Evolutionary conservation across 2,888 invertebrate genomes (phyloP), one percentile per base, ranked within the genome.

Genomic region (Candidula unifasciata): DNA sequence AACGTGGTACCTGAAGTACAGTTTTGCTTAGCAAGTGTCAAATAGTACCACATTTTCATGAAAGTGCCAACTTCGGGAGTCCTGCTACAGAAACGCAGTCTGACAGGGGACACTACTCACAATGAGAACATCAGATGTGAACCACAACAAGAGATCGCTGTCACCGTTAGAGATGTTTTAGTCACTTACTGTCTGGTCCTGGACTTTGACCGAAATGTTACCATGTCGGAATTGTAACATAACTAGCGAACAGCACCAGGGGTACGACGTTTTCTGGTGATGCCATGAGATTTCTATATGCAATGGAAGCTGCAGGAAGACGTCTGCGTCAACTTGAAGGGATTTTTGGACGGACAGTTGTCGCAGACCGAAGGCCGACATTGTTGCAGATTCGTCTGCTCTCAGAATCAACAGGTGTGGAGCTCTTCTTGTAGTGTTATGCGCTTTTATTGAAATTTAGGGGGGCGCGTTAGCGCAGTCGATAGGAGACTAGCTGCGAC

Each of bases 261-360:
- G 71, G 16, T 37, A n/a, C n/a, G n/a, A 33, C 64, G 13, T 37
- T 33, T 44, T 24, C 10, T 18, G 33, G 37, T 3, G 37, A 81
- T 64, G 82, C 64, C 13, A 83, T 83, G 83, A 27, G 68, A 84
- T n/a, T 84, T 21, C 44, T 84, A 35, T 24, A 18, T 44, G 74
- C 80, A 16, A 84, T 84, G 84, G 84, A 84, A 18, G 35, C 79
- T 52, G 84, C 84, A 44, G 71, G 84, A 21, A 73, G 84, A 30
- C 84, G 84, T 24, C 54, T 84, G 37, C 84, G 66, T 37, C 74
- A 84, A 16, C 71, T 84, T 60, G 73, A 84, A 24, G 52, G 74
- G 37, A 52, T 84, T 21, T 44, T 84, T 44, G 71, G 74, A 73
- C 57, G 64, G 24, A 16, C 68, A 18, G 18, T 52, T 1, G 37